Percentiles rank a stretch among this genome's conserved stretches.
These are phyloP conservation scores for Paraplagusia blochii DNA, from an alignment of 2,113 vertebrate genomes.

Conservation along the genomic window DNA sequence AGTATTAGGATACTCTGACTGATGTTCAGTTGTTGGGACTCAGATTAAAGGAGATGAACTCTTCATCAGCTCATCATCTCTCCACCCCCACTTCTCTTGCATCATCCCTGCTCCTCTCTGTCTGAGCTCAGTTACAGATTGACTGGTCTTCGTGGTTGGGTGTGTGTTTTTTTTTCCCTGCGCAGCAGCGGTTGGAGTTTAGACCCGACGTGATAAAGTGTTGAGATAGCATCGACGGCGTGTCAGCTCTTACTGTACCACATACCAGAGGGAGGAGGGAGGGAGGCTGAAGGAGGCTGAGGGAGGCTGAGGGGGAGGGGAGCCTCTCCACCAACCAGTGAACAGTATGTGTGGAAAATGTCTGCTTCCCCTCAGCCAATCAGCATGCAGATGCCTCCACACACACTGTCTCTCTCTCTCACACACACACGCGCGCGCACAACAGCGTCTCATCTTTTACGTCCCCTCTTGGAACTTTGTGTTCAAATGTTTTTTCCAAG, in stretches of 20 bases:
- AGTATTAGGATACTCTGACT: too few species aligned
- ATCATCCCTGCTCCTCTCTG: not conserved
- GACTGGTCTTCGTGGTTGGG: constrained; percentile 8
- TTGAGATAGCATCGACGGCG: constrained; percentile 54
- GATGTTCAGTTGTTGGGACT: too few species aligned
- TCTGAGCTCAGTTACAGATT: constrained; percentile 37
- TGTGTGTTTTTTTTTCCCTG: constrained; percentile 8
- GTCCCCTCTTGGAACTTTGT: not conserved
- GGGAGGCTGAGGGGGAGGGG: constrained; percentile 28
- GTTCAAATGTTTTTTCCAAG: not conserved
- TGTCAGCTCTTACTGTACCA: constrained; percentile 47
- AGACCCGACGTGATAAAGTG: constrained; percentile 58
- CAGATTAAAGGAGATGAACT: too few species aligned
- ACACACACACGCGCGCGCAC: constrained; percentile 24
- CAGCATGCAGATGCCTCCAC: constrained; percentile 41
- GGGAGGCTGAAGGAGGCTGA: not conserved
- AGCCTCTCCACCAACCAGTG: constrained; percentile 46
- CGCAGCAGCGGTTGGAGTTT: constrained; percentile 40
- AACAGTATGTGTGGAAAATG: constrained; percentile 39
- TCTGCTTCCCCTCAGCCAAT: constrained; percentile 60
- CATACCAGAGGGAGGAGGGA: constrained; percentile 39
- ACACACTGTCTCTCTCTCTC: constrained; percentile 21
- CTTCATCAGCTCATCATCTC: not conserved
- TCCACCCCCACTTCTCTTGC: constrained; percentile 2
- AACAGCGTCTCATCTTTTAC: not conserved